Conservation (phyloP, 2,113 vertebrate genomes). For the Oncorhynchus keta region DNA sequence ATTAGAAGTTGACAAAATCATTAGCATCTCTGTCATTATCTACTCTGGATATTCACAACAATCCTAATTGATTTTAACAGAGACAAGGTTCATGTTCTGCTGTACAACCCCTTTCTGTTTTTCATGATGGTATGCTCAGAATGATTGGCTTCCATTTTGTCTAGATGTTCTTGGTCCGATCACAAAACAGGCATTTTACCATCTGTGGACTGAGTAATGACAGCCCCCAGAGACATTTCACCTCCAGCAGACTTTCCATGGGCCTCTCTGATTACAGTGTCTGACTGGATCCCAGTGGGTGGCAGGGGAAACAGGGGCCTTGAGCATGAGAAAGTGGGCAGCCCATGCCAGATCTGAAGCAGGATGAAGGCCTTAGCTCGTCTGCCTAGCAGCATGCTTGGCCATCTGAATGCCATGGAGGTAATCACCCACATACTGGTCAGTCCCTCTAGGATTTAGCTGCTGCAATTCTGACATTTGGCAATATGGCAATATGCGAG, state of each 20-base stretch:
- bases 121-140: not conserved
- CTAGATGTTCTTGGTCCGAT: not conserved
- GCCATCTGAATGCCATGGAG: too few relatives aligned
- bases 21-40: not conserved
- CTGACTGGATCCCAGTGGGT: constrained; percentile 11
- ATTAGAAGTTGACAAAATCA: not conserved
- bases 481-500: too few relatives aligned
- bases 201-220: constrained; percentile 10
- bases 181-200: not conserved
- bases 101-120: not conserved
- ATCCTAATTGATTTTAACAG: not conserved
- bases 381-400: too few relatives aligned
- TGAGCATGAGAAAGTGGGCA: not conserved
- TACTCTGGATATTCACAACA: not conserved
- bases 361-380: not conserved
- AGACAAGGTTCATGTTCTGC: not conserved
- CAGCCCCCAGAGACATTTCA: constrained; percentile 20
- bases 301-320: not conserved
- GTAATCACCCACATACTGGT: too few relatives aligned
- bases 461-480: too few relatives aligned
- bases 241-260: constrained; percentile 27
- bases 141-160: not conserved
- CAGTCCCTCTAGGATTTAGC: too few relatives aligned
- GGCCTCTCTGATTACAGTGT: constrained; percentile 11
- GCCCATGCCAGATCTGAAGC: too few relatives aligned